Evolutionary conservation across 2,888 invertebrate species (phyloP), one percentile per base, ranked within the genome.

Genomic region (Agriopis leucophaearia): DNA sequence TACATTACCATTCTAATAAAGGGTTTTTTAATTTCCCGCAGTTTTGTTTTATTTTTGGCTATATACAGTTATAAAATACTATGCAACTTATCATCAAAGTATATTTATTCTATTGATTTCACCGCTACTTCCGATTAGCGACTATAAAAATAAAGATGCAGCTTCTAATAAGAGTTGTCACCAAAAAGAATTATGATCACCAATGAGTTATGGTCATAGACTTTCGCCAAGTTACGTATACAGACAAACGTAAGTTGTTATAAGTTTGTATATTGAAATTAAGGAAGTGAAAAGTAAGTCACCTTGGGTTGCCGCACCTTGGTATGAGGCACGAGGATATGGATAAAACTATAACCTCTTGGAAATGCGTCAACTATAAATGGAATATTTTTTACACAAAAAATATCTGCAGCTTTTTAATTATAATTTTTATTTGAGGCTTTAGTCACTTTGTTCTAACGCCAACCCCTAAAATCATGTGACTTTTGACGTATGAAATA

Each of bases 261-360:
- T 42, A 27, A 27, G 35, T 36, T 38, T n/a, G 35, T 64, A n/a
- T 64, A 51, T 57, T 64, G 52, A 16, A 18, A 50, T 35, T 40
- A 15, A 69, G 64, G 69, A 69, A 69, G 56, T 64, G 56, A 69
- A 69, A 69, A 64, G 64, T 69, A 64, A 69, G 44, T 58, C 66
- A 66, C 64, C 65, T 65, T 64, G 64, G 54, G 3, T 5, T 45
- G 59, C 62, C 66, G 58, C 52, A 36, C 66, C 48, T 55, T 55
- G 62, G 45, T 51, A 50, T 45, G 42, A 60, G 42, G 48, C 16
- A 48, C 27, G 40, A 61, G 51, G 45, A 52, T 64, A 47, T 58
- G 40, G 18, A 62, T 13, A 51, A 13, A 35, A 18, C 35, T 51
- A 13, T 51, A 51, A 7, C 1, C 50, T 35, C 12, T 50, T 50